These are phyloP conservation scores for Anastatus disparis DNA, from an alignment of 1,140 invertebrate genomes.

Conservation along the genomic window DNA sequence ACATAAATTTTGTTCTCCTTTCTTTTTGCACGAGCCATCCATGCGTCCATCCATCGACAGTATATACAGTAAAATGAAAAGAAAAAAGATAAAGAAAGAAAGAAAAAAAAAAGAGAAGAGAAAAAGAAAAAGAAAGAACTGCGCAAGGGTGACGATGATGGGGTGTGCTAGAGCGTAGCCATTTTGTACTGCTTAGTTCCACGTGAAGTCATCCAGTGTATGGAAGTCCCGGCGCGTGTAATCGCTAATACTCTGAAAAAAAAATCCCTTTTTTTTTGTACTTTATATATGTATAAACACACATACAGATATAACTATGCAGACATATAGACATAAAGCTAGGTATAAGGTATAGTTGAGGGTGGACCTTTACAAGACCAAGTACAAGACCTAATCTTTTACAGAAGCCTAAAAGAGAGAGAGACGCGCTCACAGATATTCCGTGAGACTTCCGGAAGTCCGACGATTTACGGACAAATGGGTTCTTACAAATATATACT, in stretches of 20 bases:
- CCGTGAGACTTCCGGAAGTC: not conserved
- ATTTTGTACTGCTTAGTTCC: conserved; percentile 64
- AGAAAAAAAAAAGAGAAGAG: not conserved
- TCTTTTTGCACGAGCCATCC: not conserved
- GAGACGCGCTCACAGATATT: not conserved
- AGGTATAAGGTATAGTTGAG: too few species aligned
- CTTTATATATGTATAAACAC: not conserved
- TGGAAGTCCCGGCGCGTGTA: conserved; percentile 59
- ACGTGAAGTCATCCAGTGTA: conserved; percentile 59
- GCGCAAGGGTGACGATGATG: conserved; percentile 48
- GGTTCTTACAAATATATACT: not conserved
- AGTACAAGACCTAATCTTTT: too few species aligned
- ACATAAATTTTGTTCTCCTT: too few species aligned
- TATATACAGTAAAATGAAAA: not conserved
- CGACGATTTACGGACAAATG: conserved; percentile 8
- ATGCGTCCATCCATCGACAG: not conserved
- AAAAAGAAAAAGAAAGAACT: conserved; percentile 47
- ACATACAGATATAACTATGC: not conserved
- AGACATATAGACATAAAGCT: not conserved
- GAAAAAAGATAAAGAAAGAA: not conserved
- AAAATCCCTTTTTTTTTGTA: not conserved
- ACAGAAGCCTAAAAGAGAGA: not conserved
- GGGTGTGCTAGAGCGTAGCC: conserved; percentile 57
- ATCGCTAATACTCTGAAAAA: conserved; percentile 60
- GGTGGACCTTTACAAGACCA: too few species aligned